These are phyloP conservation scores for Heteropelma amictum DNA, from an alignment of 2,888 invertebrate genomes.

Conservation along the genomic window DNA sequence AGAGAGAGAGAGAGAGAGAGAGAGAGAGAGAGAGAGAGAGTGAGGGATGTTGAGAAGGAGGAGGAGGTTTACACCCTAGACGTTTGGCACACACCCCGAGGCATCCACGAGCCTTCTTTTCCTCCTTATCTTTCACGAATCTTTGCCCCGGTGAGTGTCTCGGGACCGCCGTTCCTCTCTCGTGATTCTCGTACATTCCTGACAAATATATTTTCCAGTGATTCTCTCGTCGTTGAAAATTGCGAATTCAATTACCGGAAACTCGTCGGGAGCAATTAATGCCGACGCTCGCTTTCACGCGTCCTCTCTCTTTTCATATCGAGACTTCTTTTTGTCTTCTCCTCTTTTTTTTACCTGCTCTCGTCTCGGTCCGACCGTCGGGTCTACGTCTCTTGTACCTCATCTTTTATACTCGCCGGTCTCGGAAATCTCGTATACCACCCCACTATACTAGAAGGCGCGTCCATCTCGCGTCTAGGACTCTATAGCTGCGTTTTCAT, in stretches of 20 bases:
- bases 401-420: too few relatives aligned
- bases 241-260: constrained; percentile 63
- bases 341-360: constrained; percentile 25
- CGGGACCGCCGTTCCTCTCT: constrained; percentile 32
- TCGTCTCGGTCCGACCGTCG: constrained; percentile 60
- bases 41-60: background rate
- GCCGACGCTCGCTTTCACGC: constrained; percentile 54
- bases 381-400: too few relatives aligned
- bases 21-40: background rate
- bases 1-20: background rate
- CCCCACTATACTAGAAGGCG: too few relatives aligned
- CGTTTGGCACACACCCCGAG: constrained; percentile 6
- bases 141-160: background rate
- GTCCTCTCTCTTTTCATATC: constrained; percentile 44
- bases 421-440: too few relatives aligned
- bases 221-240: constrained; percentile 58
- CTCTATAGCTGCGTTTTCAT: too few relatives aligned
- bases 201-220: constrained; percentile 60
- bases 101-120: background rate
- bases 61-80: background rate
- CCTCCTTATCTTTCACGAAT: background rate
- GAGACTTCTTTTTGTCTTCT: constrained; percentile 41
- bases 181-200: constrained; percentile 60
- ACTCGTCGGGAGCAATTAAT: constrained; percentile 64
- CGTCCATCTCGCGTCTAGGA: too few relatives aligned